Evolutionary conservation across 2,113 vertebrate genomes (phyloP).

Genomic region (Embiotoca jacksoni): DNA sequence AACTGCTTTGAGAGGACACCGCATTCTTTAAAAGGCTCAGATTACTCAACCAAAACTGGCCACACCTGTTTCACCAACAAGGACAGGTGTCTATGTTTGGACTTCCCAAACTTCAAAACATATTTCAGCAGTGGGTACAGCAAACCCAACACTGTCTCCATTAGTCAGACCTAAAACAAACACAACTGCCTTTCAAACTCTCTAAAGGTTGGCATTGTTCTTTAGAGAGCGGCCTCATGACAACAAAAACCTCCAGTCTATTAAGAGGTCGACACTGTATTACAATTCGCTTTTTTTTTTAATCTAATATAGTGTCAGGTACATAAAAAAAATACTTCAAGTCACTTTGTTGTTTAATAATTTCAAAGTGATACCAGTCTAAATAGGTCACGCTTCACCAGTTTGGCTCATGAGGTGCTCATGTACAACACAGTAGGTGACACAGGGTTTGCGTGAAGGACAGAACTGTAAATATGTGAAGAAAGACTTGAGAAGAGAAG

Average conservation of each 20-base stretch:
- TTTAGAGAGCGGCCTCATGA: background rate
- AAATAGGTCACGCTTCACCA: background rate
- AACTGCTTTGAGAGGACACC: slow-evolving; percentile 11
- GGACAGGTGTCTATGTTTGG: background rate
- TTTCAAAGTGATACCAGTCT: background rate
- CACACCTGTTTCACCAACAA: slow-evolving; percentile 44
- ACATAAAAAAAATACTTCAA: background rate
- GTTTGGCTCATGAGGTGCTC: background rate
- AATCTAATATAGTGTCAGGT: background rate
- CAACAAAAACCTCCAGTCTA: background rate
- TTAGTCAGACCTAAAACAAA: slow-evolving; percentile 24
- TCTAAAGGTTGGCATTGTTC: background rate
- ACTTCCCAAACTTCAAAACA: background rate
- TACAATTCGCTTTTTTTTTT: background rate
- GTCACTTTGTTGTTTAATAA: background rate
- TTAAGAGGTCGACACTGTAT: background rate
- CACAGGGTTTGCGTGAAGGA: background rate
- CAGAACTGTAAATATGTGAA: background rate
- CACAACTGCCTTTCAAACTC: background rate
- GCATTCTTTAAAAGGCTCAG: slow-evolving; percentile 41
- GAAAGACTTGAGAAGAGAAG: background rate
- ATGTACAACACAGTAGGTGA: background rate
- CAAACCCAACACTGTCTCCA: background rate
- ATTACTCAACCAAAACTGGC: slow-evolving; percentile 60
- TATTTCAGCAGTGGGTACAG: background rate